Base-by-base conservation (phyloP, 2,797 vertebrate genomes). In the Trachops cirrhosus region DNA sequence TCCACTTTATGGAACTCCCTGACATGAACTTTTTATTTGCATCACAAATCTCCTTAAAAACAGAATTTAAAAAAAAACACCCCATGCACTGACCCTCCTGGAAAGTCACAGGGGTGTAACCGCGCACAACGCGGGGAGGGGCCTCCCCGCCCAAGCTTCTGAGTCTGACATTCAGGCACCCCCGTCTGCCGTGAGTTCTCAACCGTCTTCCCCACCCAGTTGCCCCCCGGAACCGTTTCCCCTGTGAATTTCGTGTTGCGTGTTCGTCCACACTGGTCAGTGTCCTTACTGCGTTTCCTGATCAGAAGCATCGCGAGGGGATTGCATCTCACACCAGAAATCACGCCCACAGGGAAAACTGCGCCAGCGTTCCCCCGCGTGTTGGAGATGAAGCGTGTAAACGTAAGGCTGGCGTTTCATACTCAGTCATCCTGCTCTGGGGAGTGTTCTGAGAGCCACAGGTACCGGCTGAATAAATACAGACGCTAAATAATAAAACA, bases 111-210 rank as follows among this genome's bases (percentile, higher is more conserved):
- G 12, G 18, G 9, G 6, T 6, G 16, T 24, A 22, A 79, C 48
- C 29, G 48, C 7, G 73, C 32, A 34, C 3, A 41, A 32, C 7
- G 52, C n/a, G 37, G 54, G 9, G 62, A 74, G 16, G 62, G 24
- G 7, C 16, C n/a, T 12, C 5, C 14, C 14, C 7, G 11, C 11
- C 6, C 16, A 2, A 16, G 8, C 15, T 34, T 37, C 34, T 5
- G 44, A 67, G 6, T 18, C 39, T 9, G n/a, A 24, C 18, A 0
- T 21, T 48, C 2, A 9, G 71, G 39, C 11, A 6, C 32, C 15
- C 14, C 32, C 0, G 9, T 41, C 39, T 50, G 44, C 29, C 15
- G 0, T 15, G 41, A 18, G 2, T 11, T 10, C 32, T 9, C 87
- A 9, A 0, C 2, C 5, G 7, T 4, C 18, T 3, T 78, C 18